Base-by-base conservation (phyloP, 2,888 invertebrate genomes). In the Elgonia sp. region DNA sequence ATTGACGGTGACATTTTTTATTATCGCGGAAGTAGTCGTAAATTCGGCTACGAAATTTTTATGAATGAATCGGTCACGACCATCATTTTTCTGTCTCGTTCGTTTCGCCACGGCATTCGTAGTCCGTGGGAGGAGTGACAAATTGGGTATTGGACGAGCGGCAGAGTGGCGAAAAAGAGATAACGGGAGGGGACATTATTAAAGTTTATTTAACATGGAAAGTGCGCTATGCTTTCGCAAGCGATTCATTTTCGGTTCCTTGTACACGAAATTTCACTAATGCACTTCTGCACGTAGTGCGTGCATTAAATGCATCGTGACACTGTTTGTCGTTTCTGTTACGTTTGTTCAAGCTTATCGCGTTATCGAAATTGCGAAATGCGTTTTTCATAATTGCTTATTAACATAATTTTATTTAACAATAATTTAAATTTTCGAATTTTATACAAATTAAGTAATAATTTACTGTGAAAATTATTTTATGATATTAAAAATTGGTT, bases 191-290 rank as follows among this genome's bases (percentile, higher is more conserved):
- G 72, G 82, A 50, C 14, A 50, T 62, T 79, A 82, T 82, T 82
- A 76, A 84, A 77, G 69, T 85, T 77, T 79, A 86, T 86, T 88
- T 83, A 76, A 83, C 63, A 86, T 88, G 80, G 83, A 79, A 69
- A 79, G 88, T 80, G 70, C 63, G 53, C 73, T 60, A 46, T 63
- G 37, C 55, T 88, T 82, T 82, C 88, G 82, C 82, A 88, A 88
- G 60, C 46, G 65, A 65, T 65, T 70, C 79, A 85, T 82, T 82
- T 77, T 81, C 65, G 85, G 88, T 85, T 88, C 79, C 73, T 82
- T 57, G 76, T 73, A 67, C 57, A 79, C 79, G 82, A 85, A 80
- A 85, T 84, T 88, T 84, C 84, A 81, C 81, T 88, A 67, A 84
- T 84, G 87, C 84, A 80, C 80, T 69, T 84, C 18, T 62, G 80